Conservation (phyloP, 1,140 invertebrate species). For the Steinernema khuongi region DNA sequence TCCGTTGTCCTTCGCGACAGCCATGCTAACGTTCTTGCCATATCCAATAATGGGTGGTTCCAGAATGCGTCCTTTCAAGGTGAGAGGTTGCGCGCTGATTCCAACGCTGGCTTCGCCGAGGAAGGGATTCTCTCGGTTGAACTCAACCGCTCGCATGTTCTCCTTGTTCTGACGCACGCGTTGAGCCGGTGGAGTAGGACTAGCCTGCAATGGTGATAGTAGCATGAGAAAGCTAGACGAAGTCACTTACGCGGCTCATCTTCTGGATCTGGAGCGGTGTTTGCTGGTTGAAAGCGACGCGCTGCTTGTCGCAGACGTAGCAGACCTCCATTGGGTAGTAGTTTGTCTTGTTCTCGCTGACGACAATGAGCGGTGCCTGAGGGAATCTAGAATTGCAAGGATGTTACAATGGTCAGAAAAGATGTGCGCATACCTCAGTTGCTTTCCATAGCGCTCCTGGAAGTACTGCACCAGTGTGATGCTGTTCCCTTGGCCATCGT, state of each 20-base stretch:
- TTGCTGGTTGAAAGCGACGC: constrained; percentile 15
- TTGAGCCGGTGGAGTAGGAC: constrained; percentile 22
- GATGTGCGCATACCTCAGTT: neutral
- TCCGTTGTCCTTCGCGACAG: neutral
- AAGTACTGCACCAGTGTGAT: neutral
- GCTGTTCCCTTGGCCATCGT: neutral
- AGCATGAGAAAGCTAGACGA: too few species aligned
- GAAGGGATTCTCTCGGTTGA: constrained; percentile 14
- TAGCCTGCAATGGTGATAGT: constrained; percentile 27
- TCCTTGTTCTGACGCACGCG: constrained; percentile 11
- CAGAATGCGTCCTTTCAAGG: neutral
- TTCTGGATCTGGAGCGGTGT: constrained; percentile 26
- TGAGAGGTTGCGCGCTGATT: constrained; percentile 18
- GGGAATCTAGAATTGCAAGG: neutral
- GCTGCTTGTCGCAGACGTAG: constrained; percentile 20
- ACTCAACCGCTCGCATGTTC: constrained; percentile 14
- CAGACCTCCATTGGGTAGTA: constrained; percentile 23
- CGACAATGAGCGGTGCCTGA: constrained; percentile 11
- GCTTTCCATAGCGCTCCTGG: neutral
- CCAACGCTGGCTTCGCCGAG: neutral
- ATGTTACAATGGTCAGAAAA: neutral
- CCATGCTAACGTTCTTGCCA: neutral
- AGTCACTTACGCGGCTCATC: constrained; percentile 27
- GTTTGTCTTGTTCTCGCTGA: neutral
- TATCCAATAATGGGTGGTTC: neutral